These are phyloP conservation scores for Myotis planiceps DNA, from an alignment of 2,797 vertebrate species.

Conservation along the genomic window DNA sequence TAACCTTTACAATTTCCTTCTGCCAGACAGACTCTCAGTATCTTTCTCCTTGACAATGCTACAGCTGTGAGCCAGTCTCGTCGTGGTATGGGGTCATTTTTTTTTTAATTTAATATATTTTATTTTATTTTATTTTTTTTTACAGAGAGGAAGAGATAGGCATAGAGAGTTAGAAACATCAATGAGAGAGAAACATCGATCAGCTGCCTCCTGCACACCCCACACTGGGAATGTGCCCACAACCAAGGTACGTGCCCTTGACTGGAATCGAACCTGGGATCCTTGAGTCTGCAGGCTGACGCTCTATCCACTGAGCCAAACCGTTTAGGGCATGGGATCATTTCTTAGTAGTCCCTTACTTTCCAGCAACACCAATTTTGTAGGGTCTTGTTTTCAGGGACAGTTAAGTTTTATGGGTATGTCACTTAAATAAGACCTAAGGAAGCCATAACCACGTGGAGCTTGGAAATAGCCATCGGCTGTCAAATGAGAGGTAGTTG, in stretches of 20 bases:
- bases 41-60: not conserved
- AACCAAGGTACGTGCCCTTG: no score
- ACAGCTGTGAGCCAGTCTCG: not conserved
- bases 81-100: not conserved
- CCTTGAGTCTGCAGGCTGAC: no score
- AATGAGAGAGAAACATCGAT: no score
- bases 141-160: no score
- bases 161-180: no score
- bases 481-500: not conserved
- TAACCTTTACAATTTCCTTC: not conserved
- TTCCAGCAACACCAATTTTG: not conserved
- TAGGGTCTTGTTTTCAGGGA: not conserved
- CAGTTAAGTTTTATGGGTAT: not conserved
- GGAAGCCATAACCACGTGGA: not conserved
- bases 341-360: not conserved
- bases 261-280: no score
- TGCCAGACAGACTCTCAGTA: not conserved
- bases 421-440: not conserved
- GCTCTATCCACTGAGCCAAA: no score
- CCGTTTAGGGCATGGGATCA: not conserved
- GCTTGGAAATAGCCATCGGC: not conserved
- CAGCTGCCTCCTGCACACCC: no score
- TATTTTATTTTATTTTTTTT: no score
- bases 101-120: no score
- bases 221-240: no score